A percentile compares a stretch with the other conserved stretches of the same genome.
Evolutionary conservation across 2,113 vertebrate genomes (phyloP).

Genomic region (Formicarius rufipectus): DNA sequence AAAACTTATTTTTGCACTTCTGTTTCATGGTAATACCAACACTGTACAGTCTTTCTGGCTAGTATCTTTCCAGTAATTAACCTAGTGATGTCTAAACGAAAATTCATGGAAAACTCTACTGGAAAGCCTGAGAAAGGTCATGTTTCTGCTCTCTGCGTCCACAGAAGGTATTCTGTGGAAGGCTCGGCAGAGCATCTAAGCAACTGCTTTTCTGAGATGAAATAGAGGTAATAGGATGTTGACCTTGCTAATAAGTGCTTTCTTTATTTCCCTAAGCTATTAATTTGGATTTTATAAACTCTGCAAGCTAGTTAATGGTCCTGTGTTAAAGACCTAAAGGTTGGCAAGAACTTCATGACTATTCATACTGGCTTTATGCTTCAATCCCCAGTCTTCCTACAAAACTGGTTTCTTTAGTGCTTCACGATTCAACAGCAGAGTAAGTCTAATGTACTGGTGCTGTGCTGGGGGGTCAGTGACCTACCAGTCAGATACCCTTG

Average conservation of each 20-base stretch:
- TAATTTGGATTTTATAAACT: not conserved
- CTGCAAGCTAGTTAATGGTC: not conserved
- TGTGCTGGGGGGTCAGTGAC: not conserved
- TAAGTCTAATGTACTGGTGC: not conserved
- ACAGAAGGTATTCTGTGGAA: not conserved
- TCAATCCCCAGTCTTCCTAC: not conserved
- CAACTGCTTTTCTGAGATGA: not conserved
- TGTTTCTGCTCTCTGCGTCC: not conserved
- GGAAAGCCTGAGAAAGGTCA: constrained; percentile 16
- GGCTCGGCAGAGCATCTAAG: not conserved
- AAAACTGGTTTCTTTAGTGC: not conserved
- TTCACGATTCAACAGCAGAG: not conserved
- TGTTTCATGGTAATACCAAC: not conserved
- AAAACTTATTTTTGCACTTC: constrained; percentile 1
- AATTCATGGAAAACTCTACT: constrained; percentile 9
- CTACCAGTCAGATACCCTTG: not conserved
- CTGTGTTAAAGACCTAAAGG: not conserved
- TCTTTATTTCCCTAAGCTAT: not conserved
- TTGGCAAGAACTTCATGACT: not conserved
- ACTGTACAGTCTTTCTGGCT: not conserved
- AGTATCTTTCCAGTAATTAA: not conserved
- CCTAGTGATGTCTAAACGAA: not conserved
- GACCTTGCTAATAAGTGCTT: not conserved
- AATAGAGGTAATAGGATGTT: not conserved
- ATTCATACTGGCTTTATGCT: not conserved